A percentile compares a stretch with the other conserved stretches of the same genome.
These are phyloP conservation scores for Sterna hirundo DNA, from an alignment of 2,113 vertebrate species.

Conservation along the genomic window DNA sequence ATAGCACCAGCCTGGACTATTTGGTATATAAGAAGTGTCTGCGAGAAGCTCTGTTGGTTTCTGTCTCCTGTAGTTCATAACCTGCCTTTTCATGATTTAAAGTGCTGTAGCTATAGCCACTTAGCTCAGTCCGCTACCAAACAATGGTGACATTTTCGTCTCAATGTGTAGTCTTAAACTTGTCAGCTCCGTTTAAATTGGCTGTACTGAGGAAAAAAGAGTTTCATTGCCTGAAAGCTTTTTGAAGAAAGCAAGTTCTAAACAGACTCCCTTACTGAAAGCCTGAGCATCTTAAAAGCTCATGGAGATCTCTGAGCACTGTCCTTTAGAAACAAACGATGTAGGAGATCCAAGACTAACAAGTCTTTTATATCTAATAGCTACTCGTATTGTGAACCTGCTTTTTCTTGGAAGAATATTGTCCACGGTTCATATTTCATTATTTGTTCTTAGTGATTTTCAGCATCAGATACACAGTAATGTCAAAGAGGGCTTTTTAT, in stretches of 20 bases:
- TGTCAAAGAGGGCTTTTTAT: background rate
- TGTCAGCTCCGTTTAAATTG: conserved; percentile 66
- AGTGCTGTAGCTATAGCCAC: conserved; percentile 26
- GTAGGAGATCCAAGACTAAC: conserved; percentile 11
- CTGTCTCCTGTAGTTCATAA: conserved; percentile 32
- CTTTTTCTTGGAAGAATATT: conserved; percentile 1
- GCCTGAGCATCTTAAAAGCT: conserved; percentile 42
- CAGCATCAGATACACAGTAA: background rate
- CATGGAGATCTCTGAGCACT: conserved; percentile 9
- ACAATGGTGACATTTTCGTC: conserved; percentile 63
- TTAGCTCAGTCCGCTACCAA: conserved; percentile 28
- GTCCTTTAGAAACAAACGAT: conserved; percentile 33
- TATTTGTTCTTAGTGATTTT: conserved; percentile 31
- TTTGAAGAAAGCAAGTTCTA: conserved; percentile 53
- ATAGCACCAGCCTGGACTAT: background rate
- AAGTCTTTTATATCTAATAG: background rate
- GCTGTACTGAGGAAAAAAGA: conserved; percentile 50
- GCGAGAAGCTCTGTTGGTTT: conserved; percentile 24
- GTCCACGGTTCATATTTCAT: background rate
- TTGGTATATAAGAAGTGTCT: background rate
- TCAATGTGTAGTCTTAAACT: conserved; percentile 46
- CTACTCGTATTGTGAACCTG: conserved; percentile 20
- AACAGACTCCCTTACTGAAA: conserved; percentile 28
- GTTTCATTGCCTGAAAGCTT: conserved; percentile 40
- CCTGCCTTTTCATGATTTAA: conserved; percentile 58